Conservation (phyloP, 2,888 invertebrate genomes). For the Dynastes hyllus region DNA sequence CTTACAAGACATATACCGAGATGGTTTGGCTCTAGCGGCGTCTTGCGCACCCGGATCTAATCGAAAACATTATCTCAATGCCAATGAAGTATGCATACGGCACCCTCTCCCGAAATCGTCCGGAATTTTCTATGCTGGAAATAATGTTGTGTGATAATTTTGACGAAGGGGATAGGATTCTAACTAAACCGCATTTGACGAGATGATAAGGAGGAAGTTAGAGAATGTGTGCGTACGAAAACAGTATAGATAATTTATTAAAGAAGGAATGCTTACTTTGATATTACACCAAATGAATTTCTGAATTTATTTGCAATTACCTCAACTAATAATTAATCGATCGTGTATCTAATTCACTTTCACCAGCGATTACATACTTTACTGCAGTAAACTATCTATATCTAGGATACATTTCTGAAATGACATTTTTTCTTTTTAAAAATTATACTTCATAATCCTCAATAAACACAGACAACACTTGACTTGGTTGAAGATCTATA, state of each 20-base stretch:
- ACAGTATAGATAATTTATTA: slow-evolving; percentile 37
- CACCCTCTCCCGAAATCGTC: slow-evolving; percentile 36
- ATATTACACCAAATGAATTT: neutral
- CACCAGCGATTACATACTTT: too few relatives aligned
- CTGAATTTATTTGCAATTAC: too few relatives aligned
- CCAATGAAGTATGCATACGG: slow-evolving; percentile 51
- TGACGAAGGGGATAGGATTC: slow-evolving; percentile 45
- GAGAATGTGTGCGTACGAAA: slow-evolving; percentile 31
- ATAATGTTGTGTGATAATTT: slow-evolving; percentile 42
- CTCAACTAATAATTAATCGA: too few relatives aligned
- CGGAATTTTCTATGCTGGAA: slow-evolving; percentile 42
- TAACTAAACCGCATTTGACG: slow-evolving; percentile 46
- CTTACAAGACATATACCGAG: slow-evolving; percentile 52
- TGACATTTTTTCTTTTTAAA: too few relatives aligned
- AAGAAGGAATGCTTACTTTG: slow-evolving; percentile 12
- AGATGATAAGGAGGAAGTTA: slow-evolving; percentile 29
- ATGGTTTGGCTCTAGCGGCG: slow-evolving; percentile 31
- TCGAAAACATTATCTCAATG: slow-evolving; percentile 51
- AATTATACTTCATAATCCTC: too few relatives aligned
- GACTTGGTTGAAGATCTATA: too few relatives aligned
- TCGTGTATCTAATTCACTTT: too few relatives aligned
- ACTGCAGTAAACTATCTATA: too few relatives aligned
- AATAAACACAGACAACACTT: too few relatives aligned
- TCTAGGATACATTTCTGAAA: too few relatives aligned
- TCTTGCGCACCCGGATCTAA: slow-evolving; percentile 44